These are phyloP conservation scores for Drosophila simulans DNA, from an alignment of 1,140 invertebrate genomes.

Conservation along the genomic window DNA sequence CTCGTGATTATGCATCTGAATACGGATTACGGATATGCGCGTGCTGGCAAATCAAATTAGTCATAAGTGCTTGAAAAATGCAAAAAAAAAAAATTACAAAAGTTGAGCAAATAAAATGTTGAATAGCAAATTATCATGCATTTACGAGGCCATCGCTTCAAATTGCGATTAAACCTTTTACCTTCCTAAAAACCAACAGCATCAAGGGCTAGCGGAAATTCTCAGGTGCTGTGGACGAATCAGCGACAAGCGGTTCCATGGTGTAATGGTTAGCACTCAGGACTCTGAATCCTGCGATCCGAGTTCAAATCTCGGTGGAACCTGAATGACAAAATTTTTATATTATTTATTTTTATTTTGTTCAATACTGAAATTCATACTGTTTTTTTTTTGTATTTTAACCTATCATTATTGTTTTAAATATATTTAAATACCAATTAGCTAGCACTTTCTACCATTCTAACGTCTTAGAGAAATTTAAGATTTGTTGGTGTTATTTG, in stretches of 20 bases:
- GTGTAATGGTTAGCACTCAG: conserved; percentile 96
- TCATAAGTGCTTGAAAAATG: conserved; percentile 65
- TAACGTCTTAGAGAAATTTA: too few species aligned
- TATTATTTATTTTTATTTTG: not conserved
- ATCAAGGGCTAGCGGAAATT: not conserved
- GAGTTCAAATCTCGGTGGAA: conserved; percentile 94
- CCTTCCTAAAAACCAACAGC: not conserved
- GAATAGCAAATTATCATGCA: conserved; percentile 24
- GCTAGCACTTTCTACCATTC: too few species aligned
- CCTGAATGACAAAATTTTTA: conserved; percentile 81
- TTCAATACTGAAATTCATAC: not conserved
- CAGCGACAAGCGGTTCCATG: conserved; percentile 86
- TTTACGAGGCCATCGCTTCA: not conserved
- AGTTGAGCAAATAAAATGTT: conserved; percentile 45
- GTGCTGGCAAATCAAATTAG: conserved; percentile 69
- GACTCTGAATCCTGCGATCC: conserved; percentile 96
- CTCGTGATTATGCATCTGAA: conserved; percentile 51
- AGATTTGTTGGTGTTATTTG: too few species aligned
- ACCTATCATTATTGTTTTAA: too few species aligned
- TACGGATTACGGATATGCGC: conserved; percentile 53
- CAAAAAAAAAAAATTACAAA: conserved; percentile 58
- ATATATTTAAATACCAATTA: too few species aligned
- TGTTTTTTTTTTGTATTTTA: not conserved
- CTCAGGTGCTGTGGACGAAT: not conserved
- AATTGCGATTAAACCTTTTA: conserved; percentile 7